Percentiles rank a stretch among this genome's conserved stretches.
Evolutionary conservation across 2,113 vertebrate genomes (phyloP).

Genomic region (Tympanuchus pallidicinctus): DNA sequence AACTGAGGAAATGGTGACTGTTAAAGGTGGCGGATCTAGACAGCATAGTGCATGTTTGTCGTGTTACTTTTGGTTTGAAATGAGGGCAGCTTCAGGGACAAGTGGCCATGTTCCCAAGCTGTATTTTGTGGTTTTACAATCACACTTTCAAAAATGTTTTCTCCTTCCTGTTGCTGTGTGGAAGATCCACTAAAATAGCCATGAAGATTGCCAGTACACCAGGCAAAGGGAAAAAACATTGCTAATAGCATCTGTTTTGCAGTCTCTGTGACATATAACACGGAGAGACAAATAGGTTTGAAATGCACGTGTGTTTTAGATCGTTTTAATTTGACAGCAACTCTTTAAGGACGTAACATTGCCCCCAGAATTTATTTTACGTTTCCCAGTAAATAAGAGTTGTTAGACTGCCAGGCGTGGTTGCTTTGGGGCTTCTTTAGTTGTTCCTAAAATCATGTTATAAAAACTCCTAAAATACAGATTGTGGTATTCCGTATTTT

Average conservation of each 20-base stretch:
- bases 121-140: constrained; percentile 64
- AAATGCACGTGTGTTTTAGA: constrained; percentile 1
- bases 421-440: background rate
- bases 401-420: constrained; percentile 14
- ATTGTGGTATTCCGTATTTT: background rate
- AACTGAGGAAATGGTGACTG: background rate
- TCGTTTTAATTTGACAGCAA: constrained; percentile 18
- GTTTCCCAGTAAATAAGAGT: constrained; percentile 31
- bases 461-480: constrained; percentile 37
- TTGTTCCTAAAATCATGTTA: constrained; percentile 19
- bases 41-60: background rate
- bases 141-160: constrained; percentile 65
- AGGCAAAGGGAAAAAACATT: background rate
- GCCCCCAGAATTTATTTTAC: constrained; percentile 40
- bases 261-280: background rate
- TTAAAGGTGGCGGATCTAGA: background rate
- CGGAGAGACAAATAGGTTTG: background rate
- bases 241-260: constrained; percentile 27
- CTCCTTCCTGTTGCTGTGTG: constrained; percentile 41
- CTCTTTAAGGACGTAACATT: constrained; percentile 34
- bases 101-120: constrained; percentile 23
- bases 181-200: constrained; percentile 57
- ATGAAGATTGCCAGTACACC: background rate
- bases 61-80: constrained; percentile 33
- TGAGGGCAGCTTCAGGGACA: background rate